Evolutionary conservation across 2,113 vertebrate genomes (phyloP), one percentile per base, ranked within the genome.

Genomic region (Arothron firmamentum): DNA sequence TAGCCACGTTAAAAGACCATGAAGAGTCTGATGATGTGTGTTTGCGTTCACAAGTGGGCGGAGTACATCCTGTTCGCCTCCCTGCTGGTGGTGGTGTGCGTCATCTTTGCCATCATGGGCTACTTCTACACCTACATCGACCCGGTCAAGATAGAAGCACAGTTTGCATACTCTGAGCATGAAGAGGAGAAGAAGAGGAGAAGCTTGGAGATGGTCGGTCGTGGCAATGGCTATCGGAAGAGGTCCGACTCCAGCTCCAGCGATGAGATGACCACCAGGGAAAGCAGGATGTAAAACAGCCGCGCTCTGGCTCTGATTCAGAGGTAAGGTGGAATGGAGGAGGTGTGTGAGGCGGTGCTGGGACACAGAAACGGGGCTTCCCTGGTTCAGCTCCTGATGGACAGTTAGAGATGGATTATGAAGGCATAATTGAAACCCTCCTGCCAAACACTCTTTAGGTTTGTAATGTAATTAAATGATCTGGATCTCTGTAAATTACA

Each of bases 51-150:
- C 3, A 72, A 99, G 96, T 98, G 96, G 95, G 94, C 92, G 1
- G 97, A 99, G 62, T 98, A 98, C 43, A 2, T 98, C 52, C 87
- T 99, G 12, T 99, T 99, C 46, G 92, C 96, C n/a, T 83, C 86
- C 0, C 85, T 99, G 73, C 88, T 99, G 47, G 57, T 95, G 31
- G 64, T 78, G 0, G 95, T 98, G 72, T 94, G 94, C 17, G 0
- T 97, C 1, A 67, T 95, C 67, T 99, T 99, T 57, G 85, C 93
- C 70, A 0, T 94, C 83, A 97, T 98, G 95, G 93, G 92, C 49
- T 88, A 88, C 57, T 98, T 92, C 88, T 99, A 99, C 55, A 94
- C 91, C 13, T 99, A 99, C 62, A 28, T 82, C 6, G 93, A 97
- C 80, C 95, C 96, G 2, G 52, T 58, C 1, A 91, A 93, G 79